Base-by-base conservation (phyloP, 2,113 vertebrate genomes). In the Illadopsis cleaveri region DNA sequence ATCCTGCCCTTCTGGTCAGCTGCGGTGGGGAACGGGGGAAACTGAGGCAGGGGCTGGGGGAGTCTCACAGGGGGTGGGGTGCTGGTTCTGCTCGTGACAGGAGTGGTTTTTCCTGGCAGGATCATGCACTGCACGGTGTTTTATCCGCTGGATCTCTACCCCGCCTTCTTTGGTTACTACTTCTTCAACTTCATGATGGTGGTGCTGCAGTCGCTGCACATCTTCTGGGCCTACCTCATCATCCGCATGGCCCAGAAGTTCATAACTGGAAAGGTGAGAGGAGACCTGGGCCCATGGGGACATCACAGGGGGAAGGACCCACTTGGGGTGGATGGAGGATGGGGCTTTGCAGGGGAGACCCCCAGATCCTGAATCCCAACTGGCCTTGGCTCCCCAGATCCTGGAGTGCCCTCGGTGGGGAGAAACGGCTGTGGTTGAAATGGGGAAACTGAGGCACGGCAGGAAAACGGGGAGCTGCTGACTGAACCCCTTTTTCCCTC, bases 161-260 rank as follows among this genome's bases (percentile, higher is more conserved):
- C 98, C 0, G 97, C 99, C 6, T 99, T 99, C 96, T 99, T 99
- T 1, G 99, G 99, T 11, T 99, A 99, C 82, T 99, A 99, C 97
- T 99, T 99, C 97, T 99, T 99, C 97, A 99, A 99, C 12, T 96
- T 95, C 68, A 99, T 99, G 96, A 97, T 99, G 97, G 97, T 98
- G 64, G 96, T 98, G 70, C 98, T 99, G 28, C 99, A 99, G 96
- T 97, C 97, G 72, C 98, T 99, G 73, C 99, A 99, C 71, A 69
- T 99, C 96, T 99, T 99, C 98, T 99, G 99, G 99, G 99, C 99
- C 25, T 98, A 97, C 91, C 98, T 99, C 97, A 99, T 99, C 91
- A 96, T 99, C 85, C 98, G 99, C 48, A 99, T 99, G 97, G 99
- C 99, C 80, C 91, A 99, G 80, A 98, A 99, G 93, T 99, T 99